Percentiles rank a stretch among this genome's conserved stretches.
Evolutionary conservation across 2,113 vertebrate species (phyloP).

Genomic region (Petromus typicus): DNA sequence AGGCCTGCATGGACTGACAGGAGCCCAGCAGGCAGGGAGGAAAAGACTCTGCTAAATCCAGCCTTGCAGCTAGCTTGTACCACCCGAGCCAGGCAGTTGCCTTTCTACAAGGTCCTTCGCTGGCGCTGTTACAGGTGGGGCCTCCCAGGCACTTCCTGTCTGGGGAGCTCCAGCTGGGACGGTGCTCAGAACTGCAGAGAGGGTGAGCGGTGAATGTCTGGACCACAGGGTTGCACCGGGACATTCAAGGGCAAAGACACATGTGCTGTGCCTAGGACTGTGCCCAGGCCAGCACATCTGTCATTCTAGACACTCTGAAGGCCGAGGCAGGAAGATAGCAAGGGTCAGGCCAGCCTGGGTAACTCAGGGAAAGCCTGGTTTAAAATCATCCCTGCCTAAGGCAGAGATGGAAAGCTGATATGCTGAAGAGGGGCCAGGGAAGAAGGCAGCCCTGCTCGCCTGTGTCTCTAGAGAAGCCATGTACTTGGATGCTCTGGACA

Average conservation of each 20-base stretch:
- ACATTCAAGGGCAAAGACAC: background rate
- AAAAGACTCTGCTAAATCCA: background rate
- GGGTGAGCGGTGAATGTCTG: background rate
- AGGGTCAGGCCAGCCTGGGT: background rate
- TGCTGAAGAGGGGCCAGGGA: too few relatives aligned
- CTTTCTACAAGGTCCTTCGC: fast-evolving
- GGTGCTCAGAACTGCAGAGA: background rate
- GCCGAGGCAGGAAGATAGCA: background rate
- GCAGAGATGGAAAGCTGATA: background rate
- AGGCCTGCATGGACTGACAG: fast-evolving
- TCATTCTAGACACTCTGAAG: background rate
- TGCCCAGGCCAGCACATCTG: background rate
- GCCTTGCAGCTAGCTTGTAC: background rate
- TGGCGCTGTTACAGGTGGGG: too few relatives aligned
- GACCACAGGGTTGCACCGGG: background rate
- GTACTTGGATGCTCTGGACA: background rate
- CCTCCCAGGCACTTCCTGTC: background rate
- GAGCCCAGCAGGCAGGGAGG: background rate
- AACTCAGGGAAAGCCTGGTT: background rate
- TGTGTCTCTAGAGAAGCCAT: background rate
- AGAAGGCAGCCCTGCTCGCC: fast-evolving
- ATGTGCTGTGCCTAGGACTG: background rate
- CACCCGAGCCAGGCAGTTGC: too few relatives aligned
- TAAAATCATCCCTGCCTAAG: background rate
- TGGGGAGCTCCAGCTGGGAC: background rate